phyloP scores from a whole-genome alignment of 1,140 invertebrate genomes.

The Papilio aristodemus region DNA sequence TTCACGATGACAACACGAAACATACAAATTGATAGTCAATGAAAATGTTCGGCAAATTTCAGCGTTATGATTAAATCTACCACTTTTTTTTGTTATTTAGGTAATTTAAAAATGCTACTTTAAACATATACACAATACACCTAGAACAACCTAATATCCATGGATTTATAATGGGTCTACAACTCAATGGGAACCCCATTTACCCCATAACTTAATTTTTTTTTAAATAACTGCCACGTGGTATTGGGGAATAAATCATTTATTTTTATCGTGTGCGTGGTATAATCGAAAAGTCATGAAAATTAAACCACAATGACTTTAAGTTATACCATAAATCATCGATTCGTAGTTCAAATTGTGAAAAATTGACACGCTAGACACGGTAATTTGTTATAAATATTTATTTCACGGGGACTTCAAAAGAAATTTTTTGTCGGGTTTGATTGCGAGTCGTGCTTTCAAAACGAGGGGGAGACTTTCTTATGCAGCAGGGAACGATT shows the following conservation, averaged over 20 bases:
- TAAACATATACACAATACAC: too few relatives aligned
- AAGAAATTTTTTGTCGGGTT: neutral
- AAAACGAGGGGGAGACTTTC: neutral
- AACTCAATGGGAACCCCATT: too few relatives aligned
- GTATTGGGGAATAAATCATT: too few relatives aligned
- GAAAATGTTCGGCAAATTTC: neutral
- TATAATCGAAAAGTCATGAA: too few relatives aligned
- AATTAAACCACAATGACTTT: too few relatives aligned
- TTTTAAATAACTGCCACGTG: too few relatives aligned
- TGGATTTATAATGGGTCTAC: too few relatives aligned
- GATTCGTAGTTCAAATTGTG: neutral
- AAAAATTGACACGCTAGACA: neutral
- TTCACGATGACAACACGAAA: neutral
- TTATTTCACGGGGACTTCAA: slow-evolving; percentile 2
- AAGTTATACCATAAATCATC: neutral
- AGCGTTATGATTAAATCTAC: neutral
- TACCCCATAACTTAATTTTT: too few relatives aligned
- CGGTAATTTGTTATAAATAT: slow-evolving; percentile 15
- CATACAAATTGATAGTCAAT: neutral
- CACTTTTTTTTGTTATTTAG: too few relatives aligned
- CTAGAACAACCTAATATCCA: too few relatives aligned
- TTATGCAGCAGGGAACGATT: neutral
- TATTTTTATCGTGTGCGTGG: too few relatives aligned
- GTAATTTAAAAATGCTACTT: too few relatives aligned
- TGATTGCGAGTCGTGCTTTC: slow-evolving; percentile 2